Conservation (phyloP, 2,888 invertebrate genomes). For the Archips crataeganus region DNA sequence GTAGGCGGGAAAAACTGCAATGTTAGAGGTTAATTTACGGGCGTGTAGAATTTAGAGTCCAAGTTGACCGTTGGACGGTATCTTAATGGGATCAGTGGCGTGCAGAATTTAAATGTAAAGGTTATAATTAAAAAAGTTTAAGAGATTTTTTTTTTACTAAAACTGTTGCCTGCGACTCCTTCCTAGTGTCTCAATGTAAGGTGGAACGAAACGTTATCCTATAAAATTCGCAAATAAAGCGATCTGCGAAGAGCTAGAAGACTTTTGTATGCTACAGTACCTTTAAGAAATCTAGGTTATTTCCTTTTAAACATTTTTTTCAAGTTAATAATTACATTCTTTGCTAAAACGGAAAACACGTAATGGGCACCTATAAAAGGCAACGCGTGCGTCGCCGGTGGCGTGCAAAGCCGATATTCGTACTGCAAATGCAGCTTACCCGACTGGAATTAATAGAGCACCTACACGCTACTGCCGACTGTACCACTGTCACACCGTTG, state of each 20-base stretch:
- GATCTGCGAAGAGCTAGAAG: too few species aligned
- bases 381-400: not conserved
- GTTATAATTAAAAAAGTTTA: not conserved
- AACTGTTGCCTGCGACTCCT: too few species aligned
- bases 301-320: not conserved
- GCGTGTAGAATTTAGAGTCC: slow-evolving; percentile 9
- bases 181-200: too few species aligned
- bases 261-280: too few species aligned
- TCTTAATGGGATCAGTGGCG: slow-evolving; percentile 36
- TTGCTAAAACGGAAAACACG: not conserved
- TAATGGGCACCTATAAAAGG: not conserved
- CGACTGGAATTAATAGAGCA: slow-evolving; percentile 30
- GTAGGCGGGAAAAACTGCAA: slow-evolving; percentile 24
- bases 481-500: slow-evolving; percentile 5
- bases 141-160: not conserved
- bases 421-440: slow-evolving; percentile 26
- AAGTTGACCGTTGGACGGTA: slow-evolving; percentile 20
- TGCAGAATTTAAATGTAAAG: slow-evolving; percentile 27
- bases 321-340: not conserved
- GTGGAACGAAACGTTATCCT: too few species aligned
- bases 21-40: slow-evolving; percentile 28
- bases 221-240: too few species aligned
- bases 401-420: slow-evolving; percentile 12
- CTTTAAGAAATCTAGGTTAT: too few species aligned
- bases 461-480: slow-evolving; percentile 17